A percentile compares a stretch with the other conserved stretches of the same genome.
phyloP scores from a whole-genome alignment of 2,113 vertebrate genomes.

The Patagioenas fasciata region DNA sequence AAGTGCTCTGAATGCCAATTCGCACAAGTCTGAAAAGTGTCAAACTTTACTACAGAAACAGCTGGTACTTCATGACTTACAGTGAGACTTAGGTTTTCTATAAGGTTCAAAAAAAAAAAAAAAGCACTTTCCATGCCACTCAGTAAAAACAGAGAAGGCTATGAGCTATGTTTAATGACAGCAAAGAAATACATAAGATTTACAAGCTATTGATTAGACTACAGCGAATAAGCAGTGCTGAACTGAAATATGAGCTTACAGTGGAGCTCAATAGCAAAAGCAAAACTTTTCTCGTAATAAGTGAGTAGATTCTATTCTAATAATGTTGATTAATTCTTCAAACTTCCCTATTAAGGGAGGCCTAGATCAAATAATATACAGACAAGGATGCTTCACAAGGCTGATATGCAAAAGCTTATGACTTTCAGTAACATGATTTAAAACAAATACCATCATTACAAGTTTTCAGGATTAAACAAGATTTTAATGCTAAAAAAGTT shows the following conservation, averaged over 20 bases:
- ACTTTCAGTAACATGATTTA: not conserved
- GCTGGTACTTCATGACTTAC: not conserved
- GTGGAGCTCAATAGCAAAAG: not conserved
- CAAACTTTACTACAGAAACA: not conserved
- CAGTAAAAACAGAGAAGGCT: not conserved
- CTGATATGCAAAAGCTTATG: not conserved
- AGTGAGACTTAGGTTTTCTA: not conserved
- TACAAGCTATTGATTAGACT: not conserved
- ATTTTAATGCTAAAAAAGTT: not conserved
- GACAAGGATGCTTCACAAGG: not conserved
- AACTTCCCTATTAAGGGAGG: not conserved
- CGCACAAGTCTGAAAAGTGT: not conserved
- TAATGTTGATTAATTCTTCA: not conserved
- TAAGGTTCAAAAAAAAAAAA: not conserved
- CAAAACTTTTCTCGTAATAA: not conserved
- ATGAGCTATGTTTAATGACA: not conserved
- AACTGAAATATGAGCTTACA: not conserved
- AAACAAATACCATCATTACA: not conserved
- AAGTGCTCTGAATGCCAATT: not conserved
- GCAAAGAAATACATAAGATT: not conserved
- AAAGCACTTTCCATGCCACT: not conserved
- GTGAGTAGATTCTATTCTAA: not conserved
- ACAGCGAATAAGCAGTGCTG: not conserved
- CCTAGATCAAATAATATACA: not conserved
- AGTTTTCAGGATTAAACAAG: not conserved